Percentiles rank a stretch among this genome's conserved stretches.
Conservation (phyloP, 2,113 vertebrate species). For the Alethe diademata region DNA sequence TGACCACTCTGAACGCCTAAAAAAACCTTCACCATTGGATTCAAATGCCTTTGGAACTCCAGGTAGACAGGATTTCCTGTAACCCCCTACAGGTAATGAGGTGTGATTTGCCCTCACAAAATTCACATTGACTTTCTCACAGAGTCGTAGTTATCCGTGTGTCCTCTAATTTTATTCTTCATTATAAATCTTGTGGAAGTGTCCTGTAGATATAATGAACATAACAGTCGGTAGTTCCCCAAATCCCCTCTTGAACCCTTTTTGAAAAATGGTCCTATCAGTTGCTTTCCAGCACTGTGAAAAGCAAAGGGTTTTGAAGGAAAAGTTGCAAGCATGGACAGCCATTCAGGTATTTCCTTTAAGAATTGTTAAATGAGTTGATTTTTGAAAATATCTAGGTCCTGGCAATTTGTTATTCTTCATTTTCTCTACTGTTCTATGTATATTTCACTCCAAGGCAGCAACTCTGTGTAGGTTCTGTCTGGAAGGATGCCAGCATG, state of each 20-base stretch:
- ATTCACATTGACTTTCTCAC: background rate
- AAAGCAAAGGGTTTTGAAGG: background rate
- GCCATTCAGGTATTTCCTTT: background rate
- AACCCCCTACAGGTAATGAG: background rate
- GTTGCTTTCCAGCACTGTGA: background rate
- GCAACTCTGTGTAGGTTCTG: background rate
- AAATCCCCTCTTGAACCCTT: background rate
- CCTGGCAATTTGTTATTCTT: background rate
- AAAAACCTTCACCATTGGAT: background rate
- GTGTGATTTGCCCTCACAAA: background rate
- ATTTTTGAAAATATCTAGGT: background rate
- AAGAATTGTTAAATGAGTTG: background rate
- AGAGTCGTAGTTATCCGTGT: background rate
- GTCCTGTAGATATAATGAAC: background rate
- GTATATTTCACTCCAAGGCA: background rate
- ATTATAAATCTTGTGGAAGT: background rate
- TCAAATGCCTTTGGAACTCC: background rate
- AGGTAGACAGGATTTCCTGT: background rate
- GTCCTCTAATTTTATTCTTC: background rate
- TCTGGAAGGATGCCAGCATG: background rate
- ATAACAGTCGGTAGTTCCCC: background rate
- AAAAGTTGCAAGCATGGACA: background rate
- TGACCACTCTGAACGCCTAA: background rate
- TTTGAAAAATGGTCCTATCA: background rate
- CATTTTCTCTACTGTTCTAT: background rate